These are phyloP conservation scores for Schlechtendalia chinensis DNA, from an alignment of 1,140 invertebrate species.

Conservation along the genomic window DNA sequence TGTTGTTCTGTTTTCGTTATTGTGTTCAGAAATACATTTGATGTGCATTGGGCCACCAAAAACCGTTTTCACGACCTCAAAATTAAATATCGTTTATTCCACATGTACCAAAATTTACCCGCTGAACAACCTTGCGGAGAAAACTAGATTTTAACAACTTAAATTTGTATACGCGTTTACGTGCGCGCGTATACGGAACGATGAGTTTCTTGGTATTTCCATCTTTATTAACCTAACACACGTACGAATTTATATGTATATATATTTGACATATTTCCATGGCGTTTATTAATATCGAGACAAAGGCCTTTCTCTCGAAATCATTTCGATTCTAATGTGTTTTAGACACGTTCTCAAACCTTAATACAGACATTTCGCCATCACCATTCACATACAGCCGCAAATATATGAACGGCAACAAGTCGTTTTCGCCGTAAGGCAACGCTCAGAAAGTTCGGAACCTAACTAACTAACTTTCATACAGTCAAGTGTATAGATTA, in stretches of 20 bases:
- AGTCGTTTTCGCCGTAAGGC: neutral
- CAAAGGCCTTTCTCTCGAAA: neutral
- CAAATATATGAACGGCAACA: neutral
- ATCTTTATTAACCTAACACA: neutral
- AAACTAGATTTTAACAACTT: too few species aligned
- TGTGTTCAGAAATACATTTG: too few species aligned
- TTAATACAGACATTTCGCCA: neutral
- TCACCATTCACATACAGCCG: neutral
- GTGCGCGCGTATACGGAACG: neutral
- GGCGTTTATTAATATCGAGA: neutral
- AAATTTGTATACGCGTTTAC: neutral
- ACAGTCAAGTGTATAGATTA: neutral
- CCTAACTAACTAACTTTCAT: neutral
- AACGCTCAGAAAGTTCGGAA: neutral
- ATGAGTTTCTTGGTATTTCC: neutral
- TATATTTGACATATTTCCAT: neutral
- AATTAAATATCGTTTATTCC: too few species aligned
- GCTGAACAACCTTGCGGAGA: too few species aligned
- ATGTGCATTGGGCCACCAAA: too few species aligned
- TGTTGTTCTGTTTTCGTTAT: too few species aligned
- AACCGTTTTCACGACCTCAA: too few species aligned
- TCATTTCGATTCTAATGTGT: conserved; percentile 7
- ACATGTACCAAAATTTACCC: too few species aligned
- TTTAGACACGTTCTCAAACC: neutral
- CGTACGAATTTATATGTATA: too few species aligned